Evolutionary conservation across 1,140 invertebrate species (phyloP).

Genomic region (Lasioglossum albipes): DNA sequence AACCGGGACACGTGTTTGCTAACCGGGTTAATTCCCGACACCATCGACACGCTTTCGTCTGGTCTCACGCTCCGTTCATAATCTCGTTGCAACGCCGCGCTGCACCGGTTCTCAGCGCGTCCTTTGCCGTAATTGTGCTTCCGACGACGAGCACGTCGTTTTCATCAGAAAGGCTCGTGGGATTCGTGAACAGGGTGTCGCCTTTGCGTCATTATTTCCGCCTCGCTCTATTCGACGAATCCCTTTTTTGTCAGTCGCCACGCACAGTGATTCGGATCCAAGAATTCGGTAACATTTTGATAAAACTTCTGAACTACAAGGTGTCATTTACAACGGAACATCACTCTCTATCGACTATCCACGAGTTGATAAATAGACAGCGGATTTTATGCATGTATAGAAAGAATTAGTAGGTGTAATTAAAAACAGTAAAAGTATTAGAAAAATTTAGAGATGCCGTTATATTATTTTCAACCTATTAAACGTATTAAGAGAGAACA

Average conservation of each 20-base stretch:
- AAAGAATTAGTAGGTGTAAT: no score
- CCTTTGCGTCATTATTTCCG: slow-evolving; percentile 58
- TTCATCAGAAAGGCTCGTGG: slow-evolving; percentile 27
- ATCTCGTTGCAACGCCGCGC: neutral
- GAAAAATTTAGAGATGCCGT: no score
- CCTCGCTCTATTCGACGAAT: neutral
- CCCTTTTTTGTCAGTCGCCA: neutral
- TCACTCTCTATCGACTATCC: no score
- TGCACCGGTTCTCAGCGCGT: neutral
- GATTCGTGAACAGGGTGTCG: slow-evolving; percentile 33
- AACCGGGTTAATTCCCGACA: slow-evolving; percentile 22
- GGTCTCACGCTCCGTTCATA: neutral
- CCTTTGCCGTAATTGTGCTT: slow-evolving; percentile 30
- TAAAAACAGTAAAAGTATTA: no score
- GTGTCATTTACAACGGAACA: no score
- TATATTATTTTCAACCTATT: no score
- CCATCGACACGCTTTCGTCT: slow-evolving; percentile 17
- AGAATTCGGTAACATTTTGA: no score
- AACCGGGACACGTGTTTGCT: slow-evolving; percentile 25
- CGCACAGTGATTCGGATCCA: no score
- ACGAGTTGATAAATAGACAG: no score
- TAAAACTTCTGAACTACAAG: no score
- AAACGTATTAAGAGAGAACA: no score
- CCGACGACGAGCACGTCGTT: slow-evolving; percentile 44
- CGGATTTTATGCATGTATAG: no score